Evolutionary conservation across 2,797 vertebrate species (phyloP).

Genomic region (Lagodon rhomboides): DNA sequence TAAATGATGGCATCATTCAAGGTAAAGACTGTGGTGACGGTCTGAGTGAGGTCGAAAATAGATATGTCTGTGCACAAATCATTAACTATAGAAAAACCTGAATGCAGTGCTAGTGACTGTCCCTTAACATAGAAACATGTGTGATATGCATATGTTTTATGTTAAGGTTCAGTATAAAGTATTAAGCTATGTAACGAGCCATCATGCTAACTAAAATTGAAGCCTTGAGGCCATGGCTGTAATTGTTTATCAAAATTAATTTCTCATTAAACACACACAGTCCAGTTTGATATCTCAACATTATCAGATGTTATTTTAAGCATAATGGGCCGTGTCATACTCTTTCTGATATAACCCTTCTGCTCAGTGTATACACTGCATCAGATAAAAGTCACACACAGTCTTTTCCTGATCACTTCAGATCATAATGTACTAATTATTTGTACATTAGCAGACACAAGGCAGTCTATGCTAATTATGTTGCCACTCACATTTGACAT

Average conservation of each 20-base stretch:
- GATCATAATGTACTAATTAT: conserved; percentile 12
- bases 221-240: background rate
- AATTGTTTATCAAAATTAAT: background rate
- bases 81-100: background rate
- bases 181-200: background rate
- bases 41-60: background rate
- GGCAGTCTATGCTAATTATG: conserved; percentile 1
- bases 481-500: conserved; percentile 2
- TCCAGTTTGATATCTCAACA: background rate
- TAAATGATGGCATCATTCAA: background rate
- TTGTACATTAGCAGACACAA: conserved; percentile 26
- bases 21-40: too few species aligned
- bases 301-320: background rate
- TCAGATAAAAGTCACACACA: background rate
- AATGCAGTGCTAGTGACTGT: background rate
- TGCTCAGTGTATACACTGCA: background rate
- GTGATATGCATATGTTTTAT: too few species aligned
- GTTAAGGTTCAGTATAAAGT: background rate
- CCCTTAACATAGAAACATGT: too few species aligned
- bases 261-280: background rate
- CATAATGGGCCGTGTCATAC: background rate
- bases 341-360: background rate
- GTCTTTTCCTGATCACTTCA: background rate
- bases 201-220: background rate
- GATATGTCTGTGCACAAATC: background rate